Percentiles rank a stretch among this genome's conserved stretches.
phyloP scores from a whole-genome alignment of 2,888 invertebrate species.

The Colletes collaris region DNA sequence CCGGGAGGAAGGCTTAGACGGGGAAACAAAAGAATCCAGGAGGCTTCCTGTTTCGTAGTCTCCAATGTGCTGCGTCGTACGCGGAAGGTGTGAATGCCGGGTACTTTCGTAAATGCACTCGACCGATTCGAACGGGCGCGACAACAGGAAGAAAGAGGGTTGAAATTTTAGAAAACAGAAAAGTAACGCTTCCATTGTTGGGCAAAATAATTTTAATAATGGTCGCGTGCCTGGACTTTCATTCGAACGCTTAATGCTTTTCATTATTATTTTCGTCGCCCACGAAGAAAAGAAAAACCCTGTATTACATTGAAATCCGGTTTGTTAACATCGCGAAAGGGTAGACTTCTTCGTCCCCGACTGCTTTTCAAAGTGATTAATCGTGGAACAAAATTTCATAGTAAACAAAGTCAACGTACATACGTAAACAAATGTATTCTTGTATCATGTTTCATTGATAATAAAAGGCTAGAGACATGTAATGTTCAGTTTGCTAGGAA shows the following conservation, averaged over 20 bases:
- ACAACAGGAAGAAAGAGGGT: constrained; percentile 15
- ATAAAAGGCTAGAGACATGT: too few relatives aligned
- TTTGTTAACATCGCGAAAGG: constrained; percentile 4
- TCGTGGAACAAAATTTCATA: too few relatives aligned
- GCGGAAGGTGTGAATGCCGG: constrained; percentile 65
- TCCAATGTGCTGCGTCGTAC: constrained; percentile 27
- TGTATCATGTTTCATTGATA: too few relatives aligned
- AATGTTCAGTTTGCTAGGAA: too few relatives aligned
- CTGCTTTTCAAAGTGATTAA: constrained; percentile 8
- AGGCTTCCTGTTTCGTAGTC: constrained; percentile 52
- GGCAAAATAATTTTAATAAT: constrained; percentile 44
- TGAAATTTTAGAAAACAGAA: constrained; percentile 31
- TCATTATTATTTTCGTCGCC: not conserved
- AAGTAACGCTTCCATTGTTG: constrained; percentile 46
- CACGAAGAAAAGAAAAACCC: not conserved
- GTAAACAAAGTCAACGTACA: too few relatives aligned
- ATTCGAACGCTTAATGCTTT: constrained; percentile 16
- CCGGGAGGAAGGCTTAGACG: constrained; percentile 17
- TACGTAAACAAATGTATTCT: too few relatives aligned
- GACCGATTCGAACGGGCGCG: constrained; percentile 25
- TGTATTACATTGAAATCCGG: not conserved
- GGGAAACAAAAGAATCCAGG: constrained; percentile 58
- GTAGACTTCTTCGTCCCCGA: not conserved
- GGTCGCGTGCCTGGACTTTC: constrained; percentile 7
- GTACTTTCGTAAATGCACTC: constrained; percentile 64